Evolutionary conservation across 2,888 invertebrate species (phyloP), one percentile per base, ranked within the genome.

Genomic region (Kuschelorhynchus macadamiae): DNA sequence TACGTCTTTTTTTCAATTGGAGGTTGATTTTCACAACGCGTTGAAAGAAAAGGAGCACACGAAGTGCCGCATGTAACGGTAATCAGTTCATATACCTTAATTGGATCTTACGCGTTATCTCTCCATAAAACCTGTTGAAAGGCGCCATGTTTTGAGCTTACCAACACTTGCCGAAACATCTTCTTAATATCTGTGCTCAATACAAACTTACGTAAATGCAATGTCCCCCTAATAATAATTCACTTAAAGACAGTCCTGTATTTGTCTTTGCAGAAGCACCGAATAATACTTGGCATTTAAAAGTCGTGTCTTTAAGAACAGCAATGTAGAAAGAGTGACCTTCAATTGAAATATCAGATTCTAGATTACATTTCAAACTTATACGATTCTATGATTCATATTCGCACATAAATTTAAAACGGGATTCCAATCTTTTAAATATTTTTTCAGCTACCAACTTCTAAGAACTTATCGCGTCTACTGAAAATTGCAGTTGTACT

Each of bases 321-420:
- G 36, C 25, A 25, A 7, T 25, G 7, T 25, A 25, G 7, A 5
- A 25, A 5, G 25, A 25, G 3, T 25, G 3, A 3, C 7, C 25
- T 25, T 25, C 7, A 25, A 55, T 42, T 11, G 53, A 25, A 21
- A 30, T 18, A 36, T 30, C 11, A 8, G 9, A 30, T 12, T 18
- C 21, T 46, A 20, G 12, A 9, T 36, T 32, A n/a, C 46, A 17
- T 25, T 61, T 36, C 5, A 50, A 9, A 1, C 62, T 52, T 67
- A 70, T 70, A 18, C 63, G 70, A 0, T 21, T 30, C 1, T 67
- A 36, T 8, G 25, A 16, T 14, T 63, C 52, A 39, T 67, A 70
- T 39, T 67, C 63, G 14, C 14, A 14, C 64, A 71, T 63, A 41
- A 68, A 71, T n/a, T 42, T 9, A 12, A 70, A 60, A 44, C 53